phyloP scores from a whole-genome alignment of 1,140 invertebrate species.

The Scaptomyza graminum region DNA sequence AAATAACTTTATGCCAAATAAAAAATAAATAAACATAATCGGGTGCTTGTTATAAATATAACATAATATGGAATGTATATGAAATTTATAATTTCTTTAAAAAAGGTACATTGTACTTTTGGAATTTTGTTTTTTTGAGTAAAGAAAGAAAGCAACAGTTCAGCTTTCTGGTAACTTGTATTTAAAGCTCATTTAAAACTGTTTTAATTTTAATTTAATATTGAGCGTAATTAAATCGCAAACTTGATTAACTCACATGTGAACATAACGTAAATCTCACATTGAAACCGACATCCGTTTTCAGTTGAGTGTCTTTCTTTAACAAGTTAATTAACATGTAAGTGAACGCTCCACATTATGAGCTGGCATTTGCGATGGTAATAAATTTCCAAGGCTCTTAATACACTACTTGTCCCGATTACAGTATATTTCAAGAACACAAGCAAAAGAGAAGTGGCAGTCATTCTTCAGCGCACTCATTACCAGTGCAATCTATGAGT shows the following conservation, averaged over 20 bases:
- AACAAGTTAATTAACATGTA: slow-evolving; percentile 38
- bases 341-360: slow-evolving; percentile 34
- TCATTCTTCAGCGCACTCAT: background rate
- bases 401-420: slow-evolving; percentile 27
- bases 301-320: background rate
- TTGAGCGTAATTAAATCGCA: too few relatives aligned
- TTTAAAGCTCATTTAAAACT: too few relatives aligned
- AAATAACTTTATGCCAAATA: slow-evolving; percentile 21
- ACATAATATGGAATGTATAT: too few relatives aligned
- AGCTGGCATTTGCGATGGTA: slow-evolving; percentile 28
- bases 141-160: too few relatives aligned
- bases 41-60: background rate
- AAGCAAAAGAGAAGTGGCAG: too few relatives aligned
- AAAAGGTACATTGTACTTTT: too few relatives aligned
- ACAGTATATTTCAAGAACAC: slow-evolving; percentile 10
- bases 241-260: background rate
- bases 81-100: too few relatives aligned
- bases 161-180: too few relatives aligned
- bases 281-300: background rate
- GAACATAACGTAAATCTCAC: background rate
- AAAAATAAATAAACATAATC: background rate
- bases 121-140: too few relatives aligned
- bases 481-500: slow-evolving; percentile 12
- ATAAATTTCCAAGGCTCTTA: slow-evolving; percentile 28
- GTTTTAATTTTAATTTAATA: too few relatives aligned